These are phyloP conservation scores for Rhabdomys pumilio DNA, from an alignment of 2,797 vertebrate genomes.

Conservation along the genomic window DNA sequence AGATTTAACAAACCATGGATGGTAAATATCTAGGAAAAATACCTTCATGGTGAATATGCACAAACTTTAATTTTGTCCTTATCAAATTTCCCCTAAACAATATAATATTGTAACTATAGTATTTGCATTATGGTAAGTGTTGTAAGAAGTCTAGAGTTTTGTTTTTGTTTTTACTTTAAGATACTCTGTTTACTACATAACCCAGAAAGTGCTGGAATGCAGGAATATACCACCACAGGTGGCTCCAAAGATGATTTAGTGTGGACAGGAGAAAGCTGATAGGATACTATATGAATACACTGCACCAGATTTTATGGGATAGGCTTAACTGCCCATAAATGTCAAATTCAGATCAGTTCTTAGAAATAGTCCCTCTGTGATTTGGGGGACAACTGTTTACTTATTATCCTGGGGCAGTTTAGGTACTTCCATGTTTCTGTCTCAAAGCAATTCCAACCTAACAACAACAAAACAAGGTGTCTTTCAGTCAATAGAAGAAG, in stretches of 20 bases:
- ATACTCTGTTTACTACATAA: neutral
- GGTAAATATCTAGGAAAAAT: neutral
- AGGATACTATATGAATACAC: neutral
- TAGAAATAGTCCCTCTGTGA: neutral
- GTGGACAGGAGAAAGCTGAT: neutral
- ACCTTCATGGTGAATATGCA: neutral
- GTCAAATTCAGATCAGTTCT: neutral
- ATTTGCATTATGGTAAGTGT: neutral
- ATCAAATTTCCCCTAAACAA: neutral
- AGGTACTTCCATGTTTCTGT: neutral
- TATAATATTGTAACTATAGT: neutral
- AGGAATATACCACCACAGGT: neutral
- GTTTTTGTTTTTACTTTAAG: neutral
- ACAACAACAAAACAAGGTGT: neutral
- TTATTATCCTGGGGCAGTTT: neutral
- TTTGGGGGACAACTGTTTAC: neutral
- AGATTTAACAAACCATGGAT: neutral
- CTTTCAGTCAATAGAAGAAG: neutral
- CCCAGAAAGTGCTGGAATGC: neutral
- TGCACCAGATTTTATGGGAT: neutral
- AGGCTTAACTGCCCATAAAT: neutral
- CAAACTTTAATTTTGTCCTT: neutral
- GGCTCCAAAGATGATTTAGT: neutral
- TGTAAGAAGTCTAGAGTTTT: neutral
- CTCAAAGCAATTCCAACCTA: neutral